Percentiles rank a stretch among this genome's conserved stretches.
Conservation (phyloP, 2,797 vertebrate genomes). For the Pseudopleuronectes americanus region DNA sequence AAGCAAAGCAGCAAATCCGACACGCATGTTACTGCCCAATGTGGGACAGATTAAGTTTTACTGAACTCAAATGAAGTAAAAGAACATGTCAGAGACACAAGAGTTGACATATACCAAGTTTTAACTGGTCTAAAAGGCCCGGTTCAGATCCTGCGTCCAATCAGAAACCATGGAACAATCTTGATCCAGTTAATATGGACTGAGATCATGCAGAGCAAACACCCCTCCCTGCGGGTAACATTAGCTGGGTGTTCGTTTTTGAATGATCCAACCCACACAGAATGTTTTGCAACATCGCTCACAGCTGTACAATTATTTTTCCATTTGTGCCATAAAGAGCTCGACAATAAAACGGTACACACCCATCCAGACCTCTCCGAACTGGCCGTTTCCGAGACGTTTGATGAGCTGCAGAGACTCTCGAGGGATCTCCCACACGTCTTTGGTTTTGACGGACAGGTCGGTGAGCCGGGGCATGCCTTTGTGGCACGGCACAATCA, state of each 20-base stretch:
- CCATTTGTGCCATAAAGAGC: constrained; percentile 20
- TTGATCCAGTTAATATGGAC: not conserved
- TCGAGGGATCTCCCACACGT: constrained; percentile 99
- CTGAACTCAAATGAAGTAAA: constrained; percentile 12
- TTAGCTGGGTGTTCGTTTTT: constrained; percentile 31
- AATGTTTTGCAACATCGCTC: constrained; percentile 41
- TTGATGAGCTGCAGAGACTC: constrained; percentile 99
- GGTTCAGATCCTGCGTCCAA: not conserved
- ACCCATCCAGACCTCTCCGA: constrained; percentile 99
- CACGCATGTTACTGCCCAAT: constrained; percentile 7
- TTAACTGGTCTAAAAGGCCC: not conserved
- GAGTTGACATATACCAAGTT: not conserved
- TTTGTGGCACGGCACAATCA: constrained; percentile 99
- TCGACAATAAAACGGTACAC: constrained; percentile 71
- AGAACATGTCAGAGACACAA: not conserved
- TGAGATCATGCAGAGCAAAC: constrained; percentile 12
- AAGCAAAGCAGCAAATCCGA: constrained; percentile 4
- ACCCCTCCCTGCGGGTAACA: constrained; percentile 23
- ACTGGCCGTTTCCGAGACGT: constrained; percentile 99
- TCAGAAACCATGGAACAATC: not conserved
- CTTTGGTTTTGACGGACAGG: constrained; percentile 99
- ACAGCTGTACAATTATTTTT: constrained; percentile 49
- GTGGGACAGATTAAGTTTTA: constrained; percentile 14
- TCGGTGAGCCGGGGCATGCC: constrained; percentile 99
- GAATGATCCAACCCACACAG: constrained; percentile 36